Percentiles rank a stretch among this genome's conserved stretches.
These are phyloP conservation scores for Philantomba maxwellii DNA, from an alignment of 2,113 vertebrate genomes.

Conservation along the genomic window DNA sequence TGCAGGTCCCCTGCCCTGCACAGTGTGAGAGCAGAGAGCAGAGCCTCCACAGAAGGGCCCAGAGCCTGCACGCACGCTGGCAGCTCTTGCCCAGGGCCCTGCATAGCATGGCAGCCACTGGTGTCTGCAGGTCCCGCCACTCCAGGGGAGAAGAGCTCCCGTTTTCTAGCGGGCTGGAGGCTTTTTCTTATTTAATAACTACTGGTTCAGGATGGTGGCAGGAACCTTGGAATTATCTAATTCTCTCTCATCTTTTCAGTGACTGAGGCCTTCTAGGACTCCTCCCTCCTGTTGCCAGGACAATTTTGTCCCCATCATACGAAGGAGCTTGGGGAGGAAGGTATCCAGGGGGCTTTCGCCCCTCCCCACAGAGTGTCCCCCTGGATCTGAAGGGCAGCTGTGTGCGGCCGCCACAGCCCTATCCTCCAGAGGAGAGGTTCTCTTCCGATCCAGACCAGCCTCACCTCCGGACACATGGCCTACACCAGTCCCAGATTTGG, in stretches of 20 bases:
- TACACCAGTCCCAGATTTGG: no score
- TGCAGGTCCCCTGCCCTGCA: no score
- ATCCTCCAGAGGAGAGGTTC: background rate
- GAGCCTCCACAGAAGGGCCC: background rate
- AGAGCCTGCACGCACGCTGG: no score
- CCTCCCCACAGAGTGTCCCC: background rate
- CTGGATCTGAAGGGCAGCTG: background rate
- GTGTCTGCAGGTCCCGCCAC: fast-evolving
- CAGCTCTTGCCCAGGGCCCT: background rate
- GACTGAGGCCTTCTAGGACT: background rate
- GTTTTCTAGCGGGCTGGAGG: background rate
- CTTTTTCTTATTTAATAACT: background rate
- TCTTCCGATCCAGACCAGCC: background rate
- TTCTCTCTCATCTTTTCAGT: background rate
- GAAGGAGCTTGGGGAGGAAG: background rate
- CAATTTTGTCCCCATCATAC: background rate
- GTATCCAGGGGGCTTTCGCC: background rate
- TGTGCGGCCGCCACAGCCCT: background rate
- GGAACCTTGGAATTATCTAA: background rate
- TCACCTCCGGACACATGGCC: background rate
- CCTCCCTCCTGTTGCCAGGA: background rate
- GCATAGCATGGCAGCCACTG: fast-evolving
- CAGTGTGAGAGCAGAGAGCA: no score
- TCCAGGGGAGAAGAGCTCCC: background rate
- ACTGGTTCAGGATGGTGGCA: background rate